A percentile compares a stretch with the other conserved stretches of the same genome.
Conservation (phyloP, 64 coral and sea anemone genomes). For the Pocillopora verrucosa region DNA sequence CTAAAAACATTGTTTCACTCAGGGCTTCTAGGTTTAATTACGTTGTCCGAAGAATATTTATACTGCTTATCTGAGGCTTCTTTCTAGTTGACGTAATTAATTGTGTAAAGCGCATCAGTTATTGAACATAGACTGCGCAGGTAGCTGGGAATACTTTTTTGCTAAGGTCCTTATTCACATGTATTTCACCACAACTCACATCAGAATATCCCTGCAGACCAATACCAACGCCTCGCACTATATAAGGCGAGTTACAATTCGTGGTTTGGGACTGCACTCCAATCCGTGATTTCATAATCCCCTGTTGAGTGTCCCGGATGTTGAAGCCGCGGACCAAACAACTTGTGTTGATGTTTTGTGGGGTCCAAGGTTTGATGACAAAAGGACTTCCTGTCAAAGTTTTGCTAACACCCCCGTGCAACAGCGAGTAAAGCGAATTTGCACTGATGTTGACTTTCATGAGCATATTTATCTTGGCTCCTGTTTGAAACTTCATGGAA, state of each 20-base stretch:
- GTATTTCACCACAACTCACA: neutral
- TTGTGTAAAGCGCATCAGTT: neutral
- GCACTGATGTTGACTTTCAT: neutral
- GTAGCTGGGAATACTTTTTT: neutral
- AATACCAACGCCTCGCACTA: neutral
- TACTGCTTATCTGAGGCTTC: no score
- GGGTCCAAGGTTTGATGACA: neutral
- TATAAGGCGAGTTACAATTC: neutral
- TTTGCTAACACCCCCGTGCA: neutral
- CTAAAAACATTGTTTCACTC: no score
- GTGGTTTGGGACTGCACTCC: neutral
- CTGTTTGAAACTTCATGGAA: neutral
- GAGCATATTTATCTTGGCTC: neutral
- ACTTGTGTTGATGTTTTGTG: neutral
- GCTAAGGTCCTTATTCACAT: neutral
- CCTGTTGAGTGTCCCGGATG: neutral
- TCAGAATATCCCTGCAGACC: neutral
- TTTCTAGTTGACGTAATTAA: no score
- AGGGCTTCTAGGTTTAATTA: no score
- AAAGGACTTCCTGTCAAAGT: neutral
- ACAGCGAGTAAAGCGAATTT: neutral
- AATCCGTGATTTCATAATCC: neutral
- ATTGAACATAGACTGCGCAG: neutral
- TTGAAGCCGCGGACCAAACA: neutral
- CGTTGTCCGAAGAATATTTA: no score